Conservation (phyloP, 2,113 vertebrate species). For the Centropus unirufus region DNA sequence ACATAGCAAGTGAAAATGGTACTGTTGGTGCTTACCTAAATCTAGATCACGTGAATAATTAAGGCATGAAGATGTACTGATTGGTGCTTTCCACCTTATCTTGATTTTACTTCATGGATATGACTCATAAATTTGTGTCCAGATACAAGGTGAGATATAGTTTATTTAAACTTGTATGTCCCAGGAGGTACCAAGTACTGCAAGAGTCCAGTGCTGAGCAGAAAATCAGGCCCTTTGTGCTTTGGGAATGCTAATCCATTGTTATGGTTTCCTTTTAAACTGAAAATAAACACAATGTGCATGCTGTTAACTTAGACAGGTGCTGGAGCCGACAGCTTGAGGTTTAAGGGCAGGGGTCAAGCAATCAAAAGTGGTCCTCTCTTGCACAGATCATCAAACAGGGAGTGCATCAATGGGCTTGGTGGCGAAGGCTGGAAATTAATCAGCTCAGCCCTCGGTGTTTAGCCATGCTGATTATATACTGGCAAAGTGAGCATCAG, state of each 20-base stretch:
- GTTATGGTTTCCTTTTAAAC: slow-evolving; percentile 63
- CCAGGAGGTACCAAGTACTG: not conserved
- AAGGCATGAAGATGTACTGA: not conserved
- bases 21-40: not conserved
- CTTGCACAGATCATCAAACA: slow-evolving; percentile 90
- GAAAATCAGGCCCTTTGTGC: slow-evolving; percentile 60
- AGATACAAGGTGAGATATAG: not conserved
- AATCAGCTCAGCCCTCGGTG: slow-evolving; percentile 84
- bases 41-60: not conserved
- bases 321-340: slow-evolving; percentile 69
- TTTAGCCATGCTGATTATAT: slow-evolving; percentile 88
- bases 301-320: slow-evolving; percentile 76
- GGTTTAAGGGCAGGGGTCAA: slow-evolving; percentile 81
- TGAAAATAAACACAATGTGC: slow-evolving; percentile 31
- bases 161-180: slow-evolving; percentile 18
- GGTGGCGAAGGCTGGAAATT: slow-evolving; percentile 81
- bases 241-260: slow-evolving; percentile 62
- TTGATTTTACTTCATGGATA: not conserved
- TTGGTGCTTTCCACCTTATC: rapidly evolving
- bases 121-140: not conserved
- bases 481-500: slow-evolving; percentile 71
- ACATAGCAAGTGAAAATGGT: not conserved
- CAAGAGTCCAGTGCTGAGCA: not conserved
- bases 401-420: slow-evolving; percentile 85
- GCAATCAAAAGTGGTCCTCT: slow-evolving; percentile 91